Evolutionary conservation across 2,113 vertebrate genomes (phyloP).

Genomic region (Myrmecobius fasciatus): DNA sequence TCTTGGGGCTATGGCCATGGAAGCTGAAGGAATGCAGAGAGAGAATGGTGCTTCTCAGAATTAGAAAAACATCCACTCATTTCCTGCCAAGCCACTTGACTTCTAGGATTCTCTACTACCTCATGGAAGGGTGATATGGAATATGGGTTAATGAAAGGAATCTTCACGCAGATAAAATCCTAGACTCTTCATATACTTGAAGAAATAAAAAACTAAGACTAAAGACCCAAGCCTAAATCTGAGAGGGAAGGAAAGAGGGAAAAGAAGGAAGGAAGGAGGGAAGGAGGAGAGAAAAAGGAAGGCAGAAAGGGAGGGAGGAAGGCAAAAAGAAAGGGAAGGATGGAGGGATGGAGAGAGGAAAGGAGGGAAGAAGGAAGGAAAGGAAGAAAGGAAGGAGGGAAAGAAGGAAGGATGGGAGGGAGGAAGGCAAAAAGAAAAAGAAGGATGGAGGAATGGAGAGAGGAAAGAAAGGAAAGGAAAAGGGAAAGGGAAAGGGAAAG

Average conservation of each 20-base stretch:
- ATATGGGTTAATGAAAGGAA: neutral
- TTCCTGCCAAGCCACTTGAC: neutral
- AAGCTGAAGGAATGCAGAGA: neutral
- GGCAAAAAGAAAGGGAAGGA: neutral
- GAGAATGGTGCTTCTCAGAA: neutral
- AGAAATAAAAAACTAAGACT: neutral
- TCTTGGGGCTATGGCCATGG: too few species aligned
- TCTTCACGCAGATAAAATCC: neutral
- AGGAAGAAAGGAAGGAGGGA: neutral
- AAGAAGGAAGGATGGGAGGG: neutral
- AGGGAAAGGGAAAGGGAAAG: neutral
- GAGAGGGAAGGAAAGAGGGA: neutral
- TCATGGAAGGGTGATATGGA: neutral
- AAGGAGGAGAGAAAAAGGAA: neutral
- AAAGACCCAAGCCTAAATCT: slow-evolving; percentile 24
- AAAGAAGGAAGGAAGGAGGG: neutral
- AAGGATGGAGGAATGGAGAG: neutral
- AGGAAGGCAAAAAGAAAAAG: neutral
- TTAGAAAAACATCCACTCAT: neutral
- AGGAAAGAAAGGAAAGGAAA: neutral
- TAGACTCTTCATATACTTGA: neutral
- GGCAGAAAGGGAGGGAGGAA: neutral
- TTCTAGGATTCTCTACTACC: neutral
- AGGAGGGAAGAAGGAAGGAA: neutral
- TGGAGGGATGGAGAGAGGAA: neutral